A percentile compares a stretch with the other conserved stretches of the same genome.
phyloP scores from a whole-genome alignment of 2,888 invertebrate genomes.

The Vanessa cardui region DNA sequence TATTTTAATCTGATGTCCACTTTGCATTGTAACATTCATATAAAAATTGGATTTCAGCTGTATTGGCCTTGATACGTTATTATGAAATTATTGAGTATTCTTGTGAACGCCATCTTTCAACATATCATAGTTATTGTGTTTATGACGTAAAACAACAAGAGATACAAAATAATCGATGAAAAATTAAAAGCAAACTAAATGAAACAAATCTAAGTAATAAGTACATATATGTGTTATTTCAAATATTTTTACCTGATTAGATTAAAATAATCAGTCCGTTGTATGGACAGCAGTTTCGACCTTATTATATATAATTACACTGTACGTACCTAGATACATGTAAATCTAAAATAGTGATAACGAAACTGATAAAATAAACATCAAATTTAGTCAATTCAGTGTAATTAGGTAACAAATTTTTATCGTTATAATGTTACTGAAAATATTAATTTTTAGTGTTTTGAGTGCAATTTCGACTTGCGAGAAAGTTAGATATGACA shows the following conservation, averaged over 20 bases:
- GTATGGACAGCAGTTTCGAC: conserved; percentile 5
- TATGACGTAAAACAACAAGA: not conserved
- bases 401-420: not conserved
- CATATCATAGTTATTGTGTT: too few species aligned
- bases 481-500: conserved; percentile 66
- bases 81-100: too few species aligned
- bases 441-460: conserved; percentile 54
- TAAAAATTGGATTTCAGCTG: too few species aligned
- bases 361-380: conserved; percentile 19
- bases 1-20: too few species aligned
- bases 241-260: conserved; percentile 11
- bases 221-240: not conserved
- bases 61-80: too few species aligned
- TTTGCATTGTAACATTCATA: too few species aligned
- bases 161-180: not conserved
- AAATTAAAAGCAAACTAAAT: not conserved
- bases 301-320: too few species aligned
- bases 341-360: conserved; percentile 11
- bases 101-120: too few species aligned
- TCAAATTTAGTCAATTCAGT: conserved; percentile 18
- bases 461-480: conserved; percentile 44
- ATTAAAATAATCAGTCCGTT: conserved; percentile 15
- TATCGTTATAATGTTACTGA: conserved; percentile 58
- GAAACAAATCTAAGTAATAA: not conserved
- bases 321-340: not conserved